A percentile compares a stretch with the other conserved stretches of the same genome.
Evolutionary conservation across 2,888 invertebrate genomes (phyloP).

Genomic region (Dolomedes plantarius): DNA sequence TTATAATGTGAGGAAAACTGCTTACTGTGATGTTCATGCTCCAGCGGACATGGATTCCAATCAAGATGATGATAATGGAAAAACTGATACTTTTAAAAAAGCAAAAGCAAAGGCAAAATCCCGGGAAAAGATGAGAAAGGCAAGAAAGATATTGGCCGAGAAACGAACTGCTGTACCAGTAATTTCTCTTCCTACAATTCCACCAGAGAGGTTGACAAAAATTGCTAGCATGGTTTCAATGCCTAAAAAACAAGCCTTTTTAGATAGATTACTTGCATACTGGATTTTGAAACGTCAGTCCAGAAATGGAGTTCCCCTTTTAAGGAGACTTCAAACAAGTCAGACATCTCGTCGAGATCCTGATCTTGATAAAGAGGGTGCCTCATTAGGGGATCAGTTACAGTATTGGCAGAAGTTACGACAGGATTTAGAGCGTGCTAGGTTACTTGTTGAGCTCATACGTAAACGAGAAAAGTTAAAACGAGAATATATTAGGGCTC

Average conservation of each 20-base stretch:
- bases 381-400: constrained; percentile 85
- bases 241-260: constrained; percentile 88
- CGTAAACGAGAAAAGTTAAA: constrained; percentile 97
- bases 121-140: constrained; percentile 89
- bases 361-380: constrained; percentile 72
- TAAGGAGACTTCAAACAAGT: constrained; percentile 85
- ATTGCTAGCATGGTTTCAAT: constrained; percentile 86
- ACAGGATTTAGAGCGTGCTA: constrained; percentile 94
- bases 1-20: constrained; percentile 93
- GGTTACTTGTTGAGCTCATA: constrained; percentile 93
- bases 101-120: constrained; percentile 81
- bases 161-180: constrained; percentile 93
- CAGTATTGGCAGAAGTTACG: constrained; percentile 96
- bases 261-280: constrained; percentile 92
- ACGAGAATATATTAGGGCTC: constrained; percentile 81
- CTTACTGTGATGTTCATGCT: constrained; percentile 96
- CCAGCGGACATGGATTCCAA: constrained; percentile 80
- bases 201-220: constrained; percentile 88
- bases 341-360: constrained; percentile 75
- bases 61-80: constrained; percentile 75
- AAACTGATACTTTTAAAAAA: constrained; percentile 73
- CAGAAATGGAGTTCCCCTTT: constrained; percentile 94
- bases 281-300: constrained; percentile 98
- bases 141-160: constrained; percentile 89
- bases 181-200: constrained; percentile 94